Percentiles rank a stretch among this genome's conserved stretches.
phyloP scores from a whole-genome alignment of 2,113 vertebrate genomes.

The Onychostruthus taczanowskii region DNA sequence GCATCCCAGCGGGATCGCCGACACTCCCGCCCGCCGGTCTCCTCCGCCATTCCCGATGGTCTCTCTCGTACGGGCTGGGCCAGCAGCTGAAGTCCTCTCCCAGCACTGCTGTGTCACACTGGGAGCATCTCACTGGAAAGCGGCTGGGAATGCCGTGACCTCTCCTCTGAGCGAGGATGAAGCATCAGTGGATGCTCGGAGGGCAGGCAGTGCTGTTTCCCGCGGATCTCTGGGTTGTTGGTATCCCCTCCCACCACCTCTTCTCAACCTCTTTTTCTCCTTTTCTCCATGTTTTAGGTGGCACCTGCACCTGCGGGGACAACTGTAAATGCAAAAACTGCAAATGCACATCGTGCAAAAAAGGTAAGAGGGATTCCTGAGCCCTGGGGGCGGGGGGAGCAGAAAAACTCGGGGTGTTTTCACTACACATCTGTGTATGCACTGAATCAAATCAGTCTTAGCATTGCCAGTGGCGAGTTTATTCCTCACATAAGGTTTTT shows the following conservation, averaged over 20 bases:
- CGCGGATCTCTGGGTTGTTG: background rate
- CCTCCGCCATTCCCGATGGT: background rate
- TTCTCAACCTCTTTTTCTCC: background rate
- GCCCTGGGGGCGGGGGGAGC: rapidly evolving
- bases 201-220: background rate
- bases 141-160: background rate
- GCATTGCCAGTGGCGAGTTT: background rate
- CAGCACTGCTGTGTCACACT: background rate
- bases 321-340: slow-evolving; percentile 86
- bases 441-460: background rate
- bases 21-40: background rate
- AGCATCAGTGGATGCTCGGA: background rate
- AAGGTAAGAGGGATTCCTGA: slow-evolving; percentile 31
- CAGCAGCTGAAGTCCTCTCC: background rate
- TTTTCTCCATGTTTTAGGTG: slow-evolving; percentile 64
- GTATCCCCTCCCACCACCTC: background rate
- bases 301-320: slow-evolving; percentile 80
- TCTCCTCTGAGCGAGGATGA: background rate
- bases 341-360: slow-evolving; percentile 80
- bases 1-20: background rate
- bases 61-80: too few relatives aligned
- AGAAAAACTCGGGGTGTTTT: background rate
- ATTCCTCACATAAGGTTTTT: background rate
- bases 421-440: background rate
- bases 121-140: background rate